Conservation (phyloP, 2,113 vertebrate genomes). For the Aythya baeri region DNA sequence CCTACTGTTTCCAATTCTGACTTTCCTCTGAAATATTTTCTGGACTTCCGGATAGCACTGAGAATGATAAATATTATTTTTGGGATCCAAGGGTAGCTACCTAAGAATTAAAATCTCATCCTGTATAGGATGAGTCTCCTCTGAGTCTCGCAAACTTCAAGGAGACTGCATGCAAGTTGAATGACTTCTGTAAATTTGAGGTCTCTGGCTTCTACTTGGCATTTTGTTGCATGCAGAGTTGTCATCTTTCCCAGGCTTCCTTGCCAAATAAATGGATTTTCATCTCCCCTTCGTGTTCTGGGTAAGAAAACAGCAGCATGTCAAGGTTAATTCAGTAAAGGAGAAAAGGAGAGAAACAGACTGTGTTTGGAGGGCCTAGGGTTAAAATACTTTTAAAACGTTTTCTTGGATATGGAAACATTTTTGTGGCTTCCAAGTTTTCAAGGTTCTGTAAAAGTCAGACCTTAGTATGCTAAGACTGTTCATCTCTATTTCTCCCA, state of each 20-base stretch:
- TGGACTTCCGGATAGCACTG: neutral
- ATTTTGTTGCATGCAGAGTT: neutral
- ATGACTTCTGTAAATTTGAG: neutral
- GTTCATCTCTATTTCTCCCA: neutral
- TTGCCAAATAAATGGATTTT: neutral
- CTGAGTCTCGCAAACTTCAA: neutral
- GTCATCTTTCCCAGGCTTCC: neutral
- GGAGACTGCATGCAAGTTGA: neutral
- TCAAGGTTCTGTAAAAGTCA: constrained; percentile 3
- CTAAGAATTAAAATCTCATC: neutral
- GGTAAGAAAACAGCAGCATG: neutral
- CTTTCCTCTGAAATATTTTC: neutral
- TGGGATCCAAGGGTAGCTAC: neutral
- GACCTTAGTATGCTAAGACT: constrained; percentile 6
- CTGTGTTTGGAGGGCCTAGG: neutral
- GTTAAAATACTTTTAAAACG: neutral
- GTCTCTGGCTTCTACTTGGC: neutral
- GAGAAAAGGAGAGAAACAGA: neutral
- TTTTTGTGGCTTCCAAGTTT: constrained; percentile 22
- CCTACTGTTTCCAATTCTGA: neutral
- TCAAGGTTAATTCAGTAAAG: neutral
- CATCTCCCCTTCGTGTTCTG: neutral
- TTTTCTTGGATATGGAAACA: neutral
- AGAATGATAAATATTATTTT: neutral
- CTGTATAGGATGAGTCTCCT: neutral